phyloP scores from a whole-genome alignment of 2,888 invertebrate species.

The Formica aserva region DNA sequence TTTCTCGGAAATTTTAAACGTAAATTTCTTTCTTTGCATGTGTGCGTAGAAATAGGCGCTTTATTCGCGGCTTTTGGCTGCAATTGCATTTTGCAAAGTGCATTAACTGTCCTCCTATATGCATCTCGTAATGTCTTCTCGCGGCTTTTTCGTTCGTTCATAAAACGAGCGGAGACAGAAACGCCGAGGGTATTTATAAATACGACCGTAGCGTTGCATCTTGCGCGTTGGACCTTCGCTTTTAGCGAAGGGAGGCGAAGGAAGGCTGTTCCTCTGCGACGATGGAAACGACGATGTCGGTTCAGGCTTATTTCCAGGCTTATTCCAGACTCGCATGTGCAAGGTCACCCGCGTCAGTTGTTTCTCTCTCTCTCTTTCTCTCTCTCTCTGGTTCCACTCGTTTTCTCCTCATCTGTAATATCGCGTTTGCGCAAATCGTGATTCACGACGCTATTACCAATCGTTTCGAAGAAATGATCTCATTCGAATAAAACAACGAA shows the following conservation, averaged over 20 bases:
- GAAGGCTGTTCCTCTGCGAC: conserved; percentile 40
- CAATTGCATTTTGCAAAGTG: conserved; percentile 48
- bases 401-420: conserved; percentile 54
- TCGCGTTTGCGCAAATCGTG: conserved; percentile 44
- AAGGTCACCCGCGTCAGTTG: conserved; percentile 84
- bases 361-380: conserved; percentile 75
- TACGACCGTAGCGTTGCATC: conserved; percentile 73
- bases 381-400: conserved; percentile 43
- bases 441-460: conserved; percentile 30
- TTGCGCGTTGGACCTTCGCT: conserved; percentile 77
- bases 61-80: conserved; percentile 44
- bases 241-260: conserved; percentile 70
- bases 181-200: conserved; percentile 81
- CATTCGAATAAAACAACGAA: background rate
- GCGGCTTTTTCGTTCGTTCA: conserved; percentile 48
- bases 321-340: conserved; percentile 78
- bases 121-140: conserved; percentile 60
- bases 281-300: conserved; percentile 64
- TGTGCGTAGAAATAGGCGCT: conserved; percentile 33
- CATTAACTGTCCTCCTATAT: conserved; percentile 21
- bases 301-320: conserved; percentile 71
- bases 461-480: conserved; percentile 33
- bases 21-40: conserved; percentile 1
- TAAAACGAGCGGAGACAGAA: conserved; percentile 52
- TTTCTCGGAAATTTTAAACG: background rate